Evolutionary conservation across 2,797 vertebrate species (phyloP), one percentile per base, ranked within the genome.

Genomic region (Hephaestus fuliginosus): DNA sequence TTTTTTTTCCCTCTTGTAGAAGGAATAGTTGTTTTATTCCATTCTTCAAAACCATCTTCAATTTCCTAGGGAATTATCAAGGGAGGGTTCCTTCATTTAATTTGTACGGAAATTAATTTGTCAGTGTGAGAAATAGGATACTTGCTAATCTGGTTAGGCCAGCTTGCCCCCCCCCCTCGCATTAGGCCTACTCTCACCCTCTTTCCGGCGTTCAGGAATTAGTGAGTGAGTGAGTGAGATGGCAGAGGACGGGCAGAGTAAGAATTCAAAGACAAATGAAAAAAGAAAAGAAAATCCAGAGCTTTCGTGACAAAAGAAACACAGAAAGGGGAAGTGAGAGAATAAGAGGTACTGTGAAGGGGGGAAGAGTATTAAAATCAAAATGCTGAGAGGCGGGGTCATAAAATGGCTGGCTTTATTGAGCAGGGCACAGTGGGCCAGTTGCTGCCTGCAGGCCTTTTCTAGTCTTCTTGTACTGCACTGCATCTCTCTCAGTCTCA

Each of bases 51-150:
- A 89, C 80, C 81, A 80, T 89, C 86, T 91, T 84, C 74, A 81
- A 91, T 91, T 92, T 92, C 90, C 88, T 70, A 39, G 60, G 53
- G 88, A 93, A 91, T 91, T 88, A 91, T 88, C 86, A 88, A 75
- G 84, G 84, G 84, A 87, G 63, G 65, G 72, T 78, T 88, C 77
- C 72, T 88, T 91, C 86, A 86, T 92, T 93, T 93, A 81, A 92
- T 90, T 93, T 91, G 74, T 75, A 69, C 72, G 72, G 85, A 92
- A 93, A 94, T 93, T 78, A 93, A 93, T 92, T 92, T 93, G 90
- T 91, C 88, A 88, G 41, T 74, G 78, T 89, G 88, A 91, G 87
- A 82, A 93, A 93, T 87, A 68, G 77, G 86, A 92, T 88, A 87
- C 85, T 83, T 71, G 69, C 75, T 93, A 90, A 93, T 91, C 86